Percentiles rank a stretch among this genome's conserved stretches.
Evolutionary conservation across 2,888 invertebrate genomes (phyloP).

Genomic region (Nasonia oneida): DNA sequence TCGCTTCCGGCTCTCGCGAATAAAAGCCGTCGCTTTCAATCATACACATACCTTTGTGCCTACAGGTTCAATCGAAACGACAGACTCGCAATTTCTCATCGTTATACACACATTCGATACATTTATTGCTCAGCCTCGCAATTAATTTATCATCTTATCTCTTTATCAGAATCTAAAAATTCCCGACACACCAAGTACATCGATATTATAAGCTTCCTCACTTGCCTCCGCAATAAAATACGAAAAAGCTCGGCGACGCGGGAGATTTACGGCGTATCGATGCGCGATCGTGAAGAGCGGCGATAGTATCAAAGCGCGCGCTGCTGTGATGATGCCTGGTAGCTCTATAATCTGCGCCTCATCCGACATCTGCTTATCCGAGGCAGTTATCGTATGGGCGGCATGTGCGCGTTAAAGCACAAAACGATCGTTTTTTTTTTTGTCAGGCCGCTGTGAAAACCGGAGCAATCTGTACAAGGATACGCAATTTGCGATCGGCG

Average conservation of each 20-base stretch:
- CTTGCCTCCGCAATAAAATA: background rate
- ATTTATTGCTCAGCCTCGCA: background rate
- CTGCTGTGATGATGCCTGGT: constrained; percentile 35
- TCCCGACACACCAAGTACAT: background rate
- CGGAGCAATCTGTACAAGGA: background rate
- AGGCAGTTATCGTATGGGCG: constrained; percentile 62
- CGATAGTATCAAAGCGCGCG: constrained; percentile 49
- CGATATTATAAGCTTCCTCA: background rate
- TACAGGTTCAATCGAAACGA: background rate
- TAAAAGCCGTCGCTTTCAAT: background rate
- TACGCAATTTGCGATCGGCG: background rate
- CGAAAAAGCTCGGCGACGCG: constrained; percentile 1
- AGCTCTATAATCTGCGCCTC: constrained; percentile 63
- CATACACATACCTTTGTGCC: background rate
- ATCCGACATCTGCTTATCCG: constrained; percentile 69
- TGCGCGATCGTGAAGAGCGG: constrained; percentile 7
- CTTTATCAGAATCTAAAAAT: too few species aligned
- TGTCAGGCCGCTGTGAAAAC: too few species aligned
- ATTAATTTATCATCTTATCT: background rate
- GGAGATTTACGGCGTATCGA: constrained; percentile 42
- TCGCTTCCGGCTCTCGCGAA: too few species aligned
- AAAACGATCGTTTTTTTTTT: too few species aligned
- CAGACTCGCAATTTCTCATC: too few species aligned
- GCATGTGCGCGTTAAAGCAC: background rate
- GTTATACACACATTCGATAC: too few species aligned